A percentile compares a stretch with the other conserved stretches of the same genome.
Conservation (phyloP, 2,888 invertebrate genomes). For the Blastobasis lacticolella region DNA sequence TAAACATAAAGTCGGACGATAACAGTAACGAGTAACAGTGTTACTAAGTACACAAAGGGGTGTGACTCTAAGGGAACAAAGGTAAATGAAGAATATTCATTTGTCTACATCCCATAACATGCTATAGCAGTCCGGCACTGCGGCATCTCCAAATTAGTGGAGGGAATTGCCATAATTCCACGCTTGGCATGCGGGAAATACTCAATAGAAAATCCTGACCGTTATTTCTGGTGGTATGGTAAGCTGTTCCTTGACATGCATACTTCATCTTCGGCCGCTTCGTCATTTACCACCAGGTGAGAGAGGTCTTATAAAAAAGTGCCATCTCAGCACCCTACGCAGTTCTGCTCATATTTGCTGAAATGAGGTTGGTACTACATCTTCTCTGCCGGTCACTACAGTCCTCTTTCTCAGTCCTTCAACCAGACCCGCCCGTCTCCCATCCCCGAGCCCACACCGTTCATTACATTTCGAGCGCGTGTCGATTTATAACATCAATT, state of each 20-base stretch:
- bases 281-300: background rate
- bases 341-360: background rate
- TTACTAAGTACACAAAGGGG: too few species aligned
- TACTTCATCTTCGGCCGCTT: background rate
- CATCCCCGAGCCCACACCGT: slow-evolving; percentile 30
- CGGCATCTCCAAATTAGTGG: too few species aligned
- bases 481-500: slow-evolving; percentile 68
- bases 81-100: too few species aligned
- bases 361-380: background rate
- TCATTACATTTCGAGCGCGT: slow-evolving; percentile 44
- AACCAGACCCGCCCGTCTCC: slow-evolving; percentile 20
- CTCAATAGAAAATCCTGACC: background rate
- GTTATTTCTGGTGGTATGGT: background rate
- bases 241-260: background rate
- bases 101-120: too few species aligned
- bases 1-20: too few species aligned
- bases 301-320: background rate
- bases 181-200: background rate
- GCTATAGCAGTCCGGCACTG: too few species aligned
- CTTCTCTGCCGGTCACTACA: too few species aligned
- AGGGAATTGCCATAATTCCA: too few species aligned
- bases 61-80: too few species aligned
- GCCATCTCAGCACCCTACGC: background rate
- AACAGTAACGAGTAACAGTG: too few species aligned
- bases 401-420: too few species aligned